phyloP scores from a whole-genome alignment of 2,113 vertebrate species.

The Salvelinus sp. region DNA sequence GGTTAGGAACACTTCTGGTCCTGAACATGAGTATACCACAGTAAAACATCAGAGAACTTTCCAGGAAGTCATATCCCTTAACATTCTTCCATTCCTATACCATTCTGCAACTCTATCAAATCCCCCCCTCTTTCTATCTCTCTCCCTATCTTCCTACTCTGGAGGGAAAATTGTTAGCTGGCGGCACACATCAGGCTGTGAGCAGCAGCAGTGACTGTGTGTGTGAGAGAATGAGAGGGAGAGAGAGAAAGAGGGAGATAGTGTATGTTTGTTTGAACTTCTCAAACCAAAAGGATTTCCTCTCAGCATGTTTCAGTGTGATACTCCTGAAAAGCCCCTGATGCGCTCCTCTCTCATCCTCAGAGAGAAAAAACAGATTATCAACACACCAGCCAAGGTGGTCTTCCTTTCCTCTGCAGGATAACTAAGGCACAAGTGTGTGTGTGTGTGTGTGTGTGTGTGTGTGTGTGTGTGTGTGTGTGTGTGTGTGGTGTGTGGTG shows the following conservation, averaged over 20 bases:
- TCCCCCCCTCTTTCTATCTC: not conserved
- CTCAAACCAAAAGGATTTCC: not conserved
- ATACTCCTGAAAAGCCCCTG: not conserved
- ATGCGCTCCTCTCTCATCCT: not conserved
- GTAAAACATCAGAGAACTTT: not conserved
- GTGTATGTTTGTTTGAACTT: too few relatives aligned
- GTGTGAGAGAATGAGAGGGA: not conserved
- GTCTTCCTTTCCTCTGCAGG: not conserved
- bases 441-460: not conserved
- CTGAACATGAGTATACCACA: too few relatives aligned
- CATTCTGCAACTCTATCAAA: not conserved
- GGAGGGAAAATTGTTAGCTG: too few relatives aligned
- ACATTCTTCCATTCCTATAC: too few relatives aligned
- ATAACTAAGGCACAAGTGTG: not conserved
- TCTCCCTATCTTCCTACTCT: not conserved
- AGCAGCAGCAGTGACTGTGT: not conserved
- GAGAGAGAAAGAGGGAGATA: too few relatives aligned
- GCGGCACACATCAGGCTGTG: too few relatives aligned
- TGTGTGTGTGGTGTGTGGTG: not conserved
- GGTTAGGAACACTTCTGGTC: too few relatives aligned
- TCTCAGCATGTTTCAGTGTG: not conserved
- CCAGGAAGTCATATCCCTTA: too few relatives aligned
- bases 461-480: slow-evolving; percentile 6
- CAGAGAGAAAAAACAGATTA: not conserved
- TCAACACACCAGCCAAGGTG: not conserved